Conservation (phyloP, 2,797 vertebrate species). For the Ptychadena robeensis region DNA sequence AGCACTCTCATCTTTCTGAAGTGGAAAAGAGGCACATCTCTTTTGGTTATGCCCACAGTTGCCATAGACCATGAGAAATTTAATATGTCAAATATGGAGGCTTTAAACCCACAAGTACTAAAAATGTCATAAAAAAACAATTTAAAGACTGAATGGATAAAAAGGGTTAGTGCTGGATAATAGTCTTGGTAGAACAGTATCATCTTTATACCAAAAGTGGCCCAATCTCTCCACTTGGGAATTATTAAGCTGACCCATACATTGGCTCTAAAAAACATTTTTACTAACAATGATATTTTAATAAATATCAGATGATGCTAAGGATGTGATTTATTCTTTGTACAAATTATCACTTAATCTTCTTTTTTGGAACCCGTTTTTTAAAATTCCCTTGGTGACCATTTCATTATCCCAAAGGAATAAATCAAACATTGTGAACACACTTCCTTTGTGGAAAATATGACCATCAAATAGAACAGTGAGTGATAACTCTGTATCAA, state of each 20-base stretch:
- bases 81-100: neutral
- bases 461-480: neutral
- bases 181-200: too few relatives aligned
- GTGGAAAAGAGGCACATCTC: too few relatives aligned
- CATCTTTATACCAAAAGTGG: too few relatives aligned
- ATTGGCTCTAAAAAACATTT: neutral
- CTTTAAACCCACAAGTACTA: neutral
- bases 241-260: neutral
- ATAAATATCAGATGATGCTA: neutral
- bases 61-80: too few relatives aligned
- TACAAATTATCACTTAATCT: neutral
- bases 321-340: neutral
- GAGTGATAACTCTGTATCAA: neutral
- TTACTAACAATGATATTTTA: neutral
- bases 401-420: neutral
- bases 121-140: too few relatives aligned
- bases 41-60: too few relatives aligned
- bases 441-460: slow-evolving; percentile 1
- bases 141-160: too few relatives aligned
- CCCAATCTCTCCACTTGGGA: too few relatives aligned
- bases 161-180: too few relatives aligned
- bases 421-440: neutral
- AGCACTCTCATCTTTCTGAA: too few relatives aligned
- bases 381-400: slow-evolving; percentile 12
- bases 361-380: neutral